Conservation (phyloP, 1,140 invertebrate genomes). For the Acromyrmex heyeri region DNA sequence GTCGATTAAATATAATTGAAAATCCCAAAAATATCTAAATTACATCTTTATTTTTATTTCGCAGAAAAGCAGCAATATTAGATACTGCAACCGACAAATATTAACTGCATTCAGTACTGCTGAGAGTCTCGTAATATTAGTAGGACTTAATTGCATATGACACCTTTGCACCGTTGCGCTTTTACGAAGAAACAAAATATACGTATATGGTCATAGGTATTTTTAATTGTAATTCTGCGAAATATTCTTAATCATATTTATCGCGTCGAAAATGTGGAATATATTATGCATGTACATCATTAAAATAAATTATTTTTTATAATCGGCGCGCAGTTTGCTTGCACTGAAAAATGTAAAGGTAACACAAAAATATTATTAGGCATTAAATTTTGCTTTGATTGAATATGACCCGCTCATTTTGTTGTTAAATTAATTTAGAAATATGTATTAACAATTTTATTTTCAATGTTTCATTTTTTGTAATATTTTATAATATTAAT, state of each 20-base stretch:
- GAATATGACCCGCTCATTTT: too few relatives aligned
- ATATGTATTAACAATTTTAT: not conserved
- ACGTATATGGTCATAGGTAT: too few relatives aligned
- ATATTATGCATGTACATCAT: not conserved
- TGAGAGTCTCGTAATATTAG: conserved; percentile 18
- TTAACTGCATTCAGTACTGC: not conserved
- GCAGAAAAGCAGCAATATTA: not conserved
- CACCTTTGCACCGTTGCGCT: not conserved
- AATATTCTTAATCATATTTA: not conserved
- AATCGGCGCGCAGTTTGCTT: too few relatives aligned
- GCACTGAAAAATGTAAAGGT: too few relatives aligned
- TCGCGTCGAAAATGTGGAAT: not conserved
- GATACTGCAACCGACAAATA: not conserved
- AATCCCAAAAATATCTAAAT: not conserved
- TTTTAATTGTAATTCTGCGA: not conserved
- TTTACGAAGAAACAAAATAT: conserved; percentile 6
- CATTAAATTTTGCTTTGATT: too few relatives aligned
- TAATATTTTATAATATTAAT: not conserved
- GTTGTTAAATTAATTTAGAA: not conserved
- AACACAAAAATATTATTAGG: too few relatives aligned
- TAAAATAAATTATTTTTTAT: not conserved
- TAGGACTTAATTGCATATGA: conserved; percentile 17
- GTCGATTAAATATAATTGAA: not conserved
- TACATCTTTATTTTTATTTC: not conserved
- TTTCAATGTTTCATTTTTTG: not conserved